These are phyloP conservation scores for Luscinia megarhynchos DNA, from an alignment of 2,797 vertebrate genomes.

Conservation along the genomic window DNA sequence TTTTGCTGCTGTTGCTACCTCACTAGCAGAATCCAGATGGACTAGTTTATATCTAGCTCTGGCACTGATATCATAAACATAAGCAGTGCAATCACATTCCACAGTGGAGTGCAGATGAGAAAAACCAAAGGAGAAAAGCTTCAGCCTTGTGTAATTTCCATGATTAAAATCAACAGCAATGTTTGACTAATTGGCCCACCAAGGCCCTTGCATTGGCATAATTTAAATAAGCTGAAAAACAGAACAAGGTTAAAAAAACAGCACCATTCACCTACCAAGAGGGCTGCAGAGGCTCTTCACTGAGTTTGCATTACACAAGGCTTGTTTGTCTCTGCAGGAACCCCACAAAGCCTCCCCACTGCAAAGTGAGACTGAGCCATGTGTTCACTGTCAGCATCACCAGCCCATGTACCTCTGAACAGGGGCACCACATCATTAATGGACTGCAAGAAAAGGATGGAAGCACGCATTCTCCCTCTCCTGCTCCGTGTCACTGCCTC, in stretches of 20 bases:
- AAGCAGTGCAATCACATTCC: slow-evolving; percentile 37
- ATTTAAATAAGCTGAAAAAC: slow-evolving; percentile 57
- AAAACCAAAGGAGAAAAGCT: slow-evolving; percentile 45
- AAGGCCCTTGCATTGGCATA: slow-evolving; percentile 44
- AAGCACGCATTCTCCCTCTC: neutral
- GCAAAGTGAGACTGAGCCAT: neutral
- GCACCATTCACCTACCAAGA: neutral
- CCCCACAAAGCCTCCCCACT: neutral
- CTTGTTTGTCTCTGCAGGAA: neutral
- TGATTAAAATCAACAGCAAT: slow-evolving; percentile 64
- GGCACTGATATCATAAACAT: slow-evolving; percentile 17
- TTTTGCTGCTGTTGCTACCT: neutral
- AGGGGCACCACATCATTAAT: fast-evolving
- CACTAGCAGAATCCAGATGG: neutral
- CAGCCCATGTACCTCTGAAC: neutral
- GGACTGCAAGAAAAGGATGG: neutral
- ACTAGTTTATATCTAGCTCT: neutral
- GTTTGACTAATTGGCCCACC: slow-evolving; percentile 64
- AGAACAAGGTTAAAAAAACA: slow-evolving; percentile 8
- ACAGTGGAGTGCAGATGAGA: slow-evolving; percentile 33
- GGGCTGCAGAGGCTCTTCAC: neutral
- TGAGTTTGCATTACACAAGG: neutral
- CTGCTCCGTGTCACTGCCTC: neutral
- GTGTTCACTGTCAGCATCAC: neutral
- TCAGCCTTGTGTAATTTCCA: slow-evolving; percentile 52